phyloP scores from a whole-genome alignment of 2,113 vertebrate genomes.

The Mormyrus lacerda region DNA sequence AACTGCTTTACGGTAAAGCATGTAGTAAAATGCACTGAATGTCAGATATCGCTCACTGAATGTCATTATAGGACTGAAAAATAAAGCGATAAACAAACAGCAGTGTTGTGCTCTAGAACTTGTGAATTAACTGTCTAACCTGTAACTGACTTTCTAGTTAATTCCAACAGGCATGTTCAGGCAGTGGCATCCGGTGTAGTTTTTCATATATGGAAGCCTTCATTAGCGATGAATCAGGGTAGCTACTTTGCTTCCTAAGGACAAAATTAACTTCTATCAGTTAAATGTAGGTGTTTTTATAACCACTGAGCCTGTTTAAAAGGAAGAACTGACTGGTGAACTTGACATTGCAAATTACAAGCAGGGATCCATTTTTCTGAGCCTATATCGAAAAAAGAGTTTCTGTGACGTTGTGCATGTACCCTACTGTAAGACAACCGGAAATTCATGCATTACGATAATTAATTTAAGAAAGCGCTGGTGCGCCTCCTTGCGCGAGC shows the following conservation, averaged over 20 bases:
- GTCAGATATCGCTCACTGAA: background rate
- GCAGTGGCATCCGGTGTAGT: background rate
- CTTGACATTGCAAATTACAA: too few species aligned
- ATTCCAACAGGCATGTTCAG: background rate
- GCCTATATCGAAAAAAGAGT: background rate
- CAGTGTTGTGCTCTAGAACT: background rate
- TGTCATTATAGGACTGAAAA: background rate
- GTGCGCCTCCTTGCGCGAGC: background rate
- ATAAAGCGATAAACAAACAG: background rate
- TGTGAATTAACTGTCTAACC: background rate
- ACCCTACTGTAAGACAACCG: background rate
- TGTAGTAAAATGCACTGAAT: background rate
- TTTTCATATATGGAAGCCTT: background rate
- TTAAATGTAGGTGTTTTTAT: background rate
- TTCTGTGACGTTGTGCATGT: background rate
- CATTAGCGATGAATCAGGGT: background rate
- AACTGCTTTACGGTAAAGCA: too few species aligned
- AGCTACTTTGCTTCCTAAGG: background rate
- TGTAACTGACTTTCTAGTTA: background rate
- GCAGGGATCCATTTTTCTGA: too few species aligned
- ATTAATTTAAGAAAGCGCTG: background rate
- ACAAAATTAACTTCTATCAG: background rate
- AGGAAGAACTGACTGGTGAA: background rate
- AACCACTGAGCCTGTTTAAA: too few species aligned
- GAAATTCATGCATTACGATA: background rate